A percentile compares a stretch with the other conserved stretches of the same genome.
Evolutionary conservation across 2,888 invertebrate species (phyloP).

Genomic region (Sipunculus nudus): DNA sequence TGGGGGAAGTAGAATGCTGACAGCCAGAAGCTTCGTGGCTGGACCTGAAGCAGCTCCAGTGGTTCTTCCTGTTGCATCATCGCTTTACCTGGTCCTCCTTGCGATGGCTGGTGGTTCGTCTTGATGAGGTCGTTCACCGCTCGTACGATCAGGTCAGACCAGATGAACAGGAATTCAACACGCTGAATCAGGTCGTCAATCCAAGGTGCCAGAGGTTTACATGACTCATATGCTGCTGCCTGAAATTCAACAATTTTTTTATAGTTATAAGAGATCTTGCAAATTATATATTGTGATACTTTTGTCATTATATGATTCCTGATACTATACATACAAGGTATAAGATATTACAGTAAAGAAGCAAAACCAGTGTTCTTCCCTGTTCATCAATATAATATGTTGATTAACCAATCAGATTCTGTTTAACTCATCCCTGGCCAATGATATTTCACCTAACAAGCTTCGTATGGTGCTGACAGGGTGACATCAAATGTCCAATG

Average conservation of each 20-base stretch:
- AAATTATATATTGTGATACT: neutral
- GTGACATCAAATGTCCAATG: no score
- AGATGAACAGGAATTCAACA: conserved; percentile 61
- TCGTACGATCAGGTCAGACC: conserved; percentile 56
- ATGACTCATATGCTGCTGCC: conserved; percentile 61
- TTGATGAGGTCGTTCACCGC: no score
- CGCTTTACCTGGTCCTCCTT: neutral
- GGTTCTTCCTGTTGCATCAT: conserved; percentile 23
- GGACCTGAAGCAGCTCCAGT: conserved; percentile 31
- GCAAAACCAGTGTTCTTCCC: no score
- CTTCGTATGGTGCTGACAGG: no score
- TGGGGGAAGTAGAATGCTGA: conserved; percentile 66
- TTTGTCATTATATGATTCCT: neutral
- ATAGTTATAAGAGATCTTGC: no score
- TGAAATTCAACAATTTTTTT: conserved; percentile 42
- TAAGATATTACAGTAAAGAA: no score
- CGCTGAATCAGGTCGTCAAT: conserved; percentile 56
- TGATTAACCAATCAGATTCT: no score
- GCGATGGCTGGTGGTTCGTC: no score
- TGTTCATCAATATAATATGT: no score
- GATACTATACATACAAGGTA: no score
- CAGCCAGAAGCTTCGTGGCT: conserved; percentile 62
- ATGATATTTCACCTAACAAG: no score
- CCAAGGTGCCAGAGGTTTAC: conserved; percentile 63
- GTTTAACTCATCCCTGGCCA: no score